These are phyloP conservation scores for Mionectes macconnelli DNA, from an alignment of 2,113 vertebrate species.

Conservation along the genomic window DNA sequence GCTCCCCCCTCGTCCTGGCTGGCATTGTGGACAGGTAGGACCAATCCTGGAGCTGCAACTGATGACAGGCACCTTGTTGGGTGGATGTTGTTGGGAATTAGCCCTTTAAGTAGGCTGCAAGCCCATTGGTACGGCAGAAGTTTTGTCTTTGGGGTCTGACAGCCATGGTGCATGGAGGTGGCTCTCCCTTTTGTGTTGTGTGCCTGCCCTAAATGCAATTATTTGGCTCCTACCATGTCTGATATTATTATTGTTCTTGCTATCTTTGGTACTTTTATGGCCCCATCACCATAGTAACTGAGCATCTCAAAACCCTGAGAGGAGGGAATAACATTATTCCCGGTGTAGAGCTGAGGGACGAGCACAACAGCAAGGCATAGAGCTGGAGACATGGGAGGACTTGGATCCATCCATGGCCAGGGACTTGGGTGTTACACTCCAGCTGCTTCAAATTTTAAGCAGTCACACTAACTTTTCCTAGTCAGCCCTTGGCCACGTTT, in stretches of 20 bases:
- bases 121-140: background rate
- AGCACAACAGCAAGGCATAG: background rate
- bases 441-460: background rate
- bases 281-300: constrained; percentile 68
- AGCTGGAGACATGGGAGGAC: background rate
- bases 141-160: background rate
- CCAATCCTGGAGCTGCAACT: background rate
- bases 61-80: background rate
- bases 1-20: background rate
- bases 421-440: background rate
- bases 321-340: constrained; percentile 55
- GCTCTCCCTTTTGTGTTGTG: constrained; percentile 17
- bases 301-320: constrained; percentile 57
- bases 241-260: constrained; percentile 67
- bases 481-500: background rate
- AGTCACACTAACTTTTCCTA: background rate
- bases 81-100: background rate
- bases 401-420: background rate
- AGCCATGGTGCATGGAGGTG: constrained; percentile 1
- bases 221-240: constrained; percentile 62
- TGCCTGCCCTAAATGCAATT: constrained; percentile 58
- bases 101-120: background rate
- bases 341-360: constrained; percentile 19
- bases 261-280: constrained; percentile 66
- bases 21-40: background rate